Conservation (phyloP, 2,888 invertebrate genomes). For the Drosophila ustulata region DNA sequence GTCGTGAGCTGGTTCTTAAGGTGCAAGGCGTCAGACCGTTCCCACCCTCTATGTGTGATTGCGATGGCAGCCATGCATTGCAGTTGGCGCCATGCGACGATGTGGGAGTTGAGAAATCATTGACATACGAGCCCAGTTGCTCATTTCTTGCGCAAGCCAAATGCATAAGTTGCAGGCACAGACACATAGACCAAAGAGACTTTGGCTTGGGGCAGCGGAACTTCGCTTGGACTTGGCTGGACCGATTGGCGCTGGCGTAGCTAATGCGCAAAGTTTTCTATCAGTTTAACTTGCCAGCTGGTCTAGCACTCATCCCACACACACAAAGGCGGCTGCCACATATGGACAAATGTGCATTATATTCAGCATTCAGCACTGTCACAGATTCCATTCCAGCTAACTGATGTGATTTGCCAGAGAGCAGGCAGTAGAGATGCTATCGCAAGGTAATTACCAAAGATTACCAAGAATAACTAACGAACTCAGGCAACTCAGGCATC, state of each 20-base stretch:
- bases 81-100: constrained; percentile 55
- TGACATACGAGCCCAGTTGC: constrained; percentile 77
- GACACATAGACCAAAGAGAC: neutral
- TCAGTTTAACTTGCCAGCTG: constrained; percentile 66
- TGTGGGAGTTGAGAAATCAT: constrained; percentile 69
- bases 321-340: neutral
- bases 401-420: constrained; percentile 21
- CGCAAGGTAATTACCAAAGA: constrained; percentile 20
- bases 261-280: constrained; percentile 77
- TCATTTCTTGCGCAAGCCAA: constrained; percentile 65
- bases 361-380: constrained; percentile 44
- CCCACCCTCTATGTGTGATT: neutral
- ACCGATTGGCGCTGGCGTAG: constrained; percentile 70
- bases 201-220: neutral
- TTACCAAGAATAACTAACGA: constrained; percentile 6
- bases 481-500: neutral
- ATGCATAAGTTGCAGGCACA: constrained; percentile 65
- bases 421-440: constrained; percentile 1
- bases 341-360: constrained; percentile 41
- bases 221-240: constrained; percentile 66
- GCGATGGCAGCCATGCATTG: constrained; percentile 43
- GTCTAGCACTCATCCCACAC: constrained; percentile 23
- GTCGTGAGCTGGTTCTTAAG: constrained; percentile 31
- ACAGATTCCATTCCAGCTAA: constrained; percentile 14
- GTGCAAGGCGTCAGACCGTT: constrained; percentile 53